Evolutionary conservation across 2,113 vertebrate genomes (phyloP).

Genomic region (Apaloderma vittatum): DNA sequence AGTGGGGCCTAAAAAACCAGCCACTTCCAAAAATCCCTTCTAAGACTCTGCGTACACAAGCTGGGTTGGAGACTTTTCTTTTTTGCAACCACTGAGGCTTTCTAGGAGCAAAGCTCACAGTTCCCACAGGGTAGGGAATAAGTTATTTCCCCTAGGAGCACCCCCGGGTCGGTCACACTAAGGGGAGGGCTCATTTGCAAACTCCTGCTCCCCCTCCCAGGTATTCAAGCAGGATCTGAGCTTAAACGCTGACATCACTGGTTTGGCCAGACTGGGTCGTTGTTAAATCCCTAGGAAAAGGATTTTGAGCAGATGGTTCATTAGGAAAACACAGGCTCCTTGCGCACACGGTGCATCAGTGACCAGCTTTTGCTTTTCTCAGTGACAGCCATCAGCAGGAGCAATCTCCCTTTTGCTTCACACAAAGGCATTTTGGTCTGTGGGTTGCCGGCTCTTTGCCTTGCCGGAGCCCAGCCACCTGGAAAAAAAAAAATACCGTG

Average conservation of each 20-base stretch:
- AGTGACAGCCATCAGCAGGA: not conserved
- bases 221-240: not conserved
- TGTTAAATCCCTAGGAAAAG: not conserved
- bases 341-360: accelerated
- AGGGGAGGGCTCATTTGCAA: accelerated
- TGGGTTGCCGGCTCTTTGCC: not conserved
- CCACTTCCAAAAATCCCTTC: not conserved
- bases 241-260: not conserved
- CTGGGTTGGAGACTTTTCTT: not conserved
- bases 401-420: not conserved
- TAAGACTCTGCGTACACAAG: not conserved
- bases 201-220: not conserved
- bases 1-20: not conserved
- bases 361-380: not conserved
- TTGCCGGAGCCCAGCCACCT: not conserved
- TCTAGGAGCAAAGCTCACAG: not conserved
- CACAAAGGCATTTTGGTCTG: not conserved
- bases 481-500: accelerated
- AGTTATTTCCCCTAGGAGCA: not conserved
- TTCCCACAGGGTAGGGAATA: not conserved
- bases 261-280: not conserved
- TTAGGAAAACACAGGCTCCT: not conserved
- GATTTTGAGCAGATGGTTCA: not conserved
- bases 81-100: not conserved
- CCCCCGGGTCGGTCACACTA: not conserved